These are phyloP conservation scores for Trichechus manatus DNA, from an alignment of 2,113 vertebrate genomes.

Conservation along the genomic window DNA sequence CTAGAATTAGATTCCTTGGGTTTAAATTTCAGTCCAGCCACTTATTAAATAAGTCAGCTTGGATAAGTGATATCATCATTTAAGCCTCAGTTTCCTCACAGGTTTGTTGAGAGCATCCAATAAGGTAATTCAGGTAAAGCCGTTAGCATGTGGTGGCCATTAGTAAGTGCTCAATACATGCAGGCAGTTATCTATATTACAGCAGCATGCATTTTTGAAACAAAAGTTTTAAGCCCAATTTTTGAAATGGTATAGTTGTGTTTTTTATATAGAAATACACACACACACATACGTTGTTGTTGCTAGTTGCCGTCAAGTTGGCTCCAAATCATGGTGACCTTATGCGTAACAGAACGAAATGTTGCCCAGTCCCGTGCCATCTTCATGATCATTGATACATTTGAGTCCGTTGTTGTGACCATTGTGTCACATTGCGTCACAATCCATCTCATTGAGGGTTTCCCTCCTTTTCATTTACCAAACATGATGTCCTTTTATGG, in stretches of 20 bases:
- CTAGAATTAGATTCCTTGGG: background rate
- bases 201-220: background rate
- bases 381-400: background rate
- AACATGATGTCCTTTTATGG: background rate
- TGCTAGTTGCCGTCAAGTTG: background rate
- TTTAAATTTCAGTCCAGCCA: background rate
- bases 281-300: background rate
- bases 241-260: background rate
- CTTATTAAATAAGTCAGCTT: background rate
- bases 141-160: background rate
- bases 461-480: background rate
- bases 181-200: background rate
- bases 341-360: background rate
- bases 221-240: background rate
- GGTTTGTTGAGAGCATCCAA: slow-evolving; percentile 10
- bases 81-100: background rate
- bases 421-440: no score
- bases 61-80: background rate
- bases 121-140: background rate
- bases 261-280: background rate
- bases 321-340: background rate
- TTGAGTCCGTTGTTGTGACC: background rate
- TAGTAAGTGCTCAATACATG: background rate
- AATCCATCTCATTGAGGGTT: no score
- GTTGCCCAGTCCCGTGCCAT: background rate